Base-by-base conservation (phyloP, 2,797 vertebrate species). In the Mastacembelus armatus region DNA sequence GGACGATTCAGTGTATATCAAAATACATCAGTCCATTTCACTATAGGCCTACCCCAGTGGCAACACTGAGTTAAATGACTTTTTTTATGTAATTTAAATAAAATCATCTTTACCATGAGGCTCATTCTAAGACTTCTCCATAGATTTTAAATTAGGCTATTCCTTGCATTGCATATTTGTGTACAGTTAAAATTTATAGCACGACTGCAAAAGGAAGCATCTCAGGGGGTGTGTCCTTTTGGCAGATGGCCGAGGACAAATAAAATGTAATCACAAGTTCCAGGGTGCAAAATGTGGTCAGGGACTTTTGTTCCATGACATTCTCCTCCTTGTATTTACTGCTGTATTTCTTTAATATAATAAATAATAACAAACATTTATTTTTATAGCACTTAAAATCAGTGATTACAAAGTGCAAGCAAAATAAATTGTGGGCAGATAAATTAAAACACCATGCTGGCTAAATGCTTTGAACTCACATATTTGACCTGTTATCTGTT, bases 71-170 rank as follows among this genome's bases (percentile, higher is more conserved):
- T 44, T 24, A 4, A 58, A 18, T 19, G 19, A 48, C 36, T 40
- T 12, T 42, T 54, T 49, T 55, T 10, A 39, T 44, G 18, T 14
- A 11, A 26, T 59, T 67, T 49, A 72, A 27, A 51, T 21, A 16
- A 63, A 38, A 44, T 32, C 19, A 33, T 18, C 4, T 50, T 35
- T 47, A 32, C 18, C 12, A 35, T 35, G 35, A 49, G 29, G 48
- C 7, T 42, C 12, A 27, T 11, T 42, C 14, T 30, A 33, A 39
- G 30, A 72, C 21, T 14, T 9, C 38, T 12, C 24, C 15, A 14
- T 21, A n/a, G n/a, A n/a, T n/a, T n/a, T n/a, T n/a, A n/a, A n/a
- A 51, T 35, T 7, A 26, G 12, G 30, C 19, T 19, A 14, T 10
- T 50, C 14, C n/a, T 21, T 58, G 39, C 10, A 57, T 54, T 56